These are phyloP conservation scores for Encarsia formosa DNA, from an alignment of 2,888 invertebrate species.

Conservation along the genomic window DNA sequence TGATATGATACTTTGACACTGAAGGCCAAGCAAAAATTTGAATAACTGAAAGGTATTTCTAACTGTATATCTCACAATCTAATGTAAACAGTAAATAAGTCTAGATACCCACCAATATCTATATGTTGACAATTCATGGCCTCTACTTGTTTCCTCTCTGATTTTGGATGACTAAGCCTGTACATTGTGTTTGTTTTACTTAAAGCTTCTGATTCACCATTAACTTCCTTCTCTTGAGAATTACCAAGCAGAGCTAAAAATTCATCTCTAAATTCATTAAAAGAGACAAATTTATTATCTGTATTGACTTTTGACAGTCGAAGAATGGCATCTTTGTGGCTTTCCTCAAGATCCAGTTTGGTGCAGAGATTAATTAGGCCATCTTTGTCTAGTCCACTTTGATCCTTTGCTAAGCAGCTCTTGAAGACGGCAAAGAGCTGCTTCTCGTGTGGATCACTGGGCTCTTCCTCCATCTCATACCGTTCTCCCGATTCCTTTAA, in stretches of 20 bases:
- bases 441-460: slow-evolving; percentile 71
- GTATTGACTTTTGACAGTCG: slow-evolving; percentile 56
- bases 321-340: slow-evolving; percentile 61
- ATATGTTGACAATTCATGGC: slow-evolving; percentile 17
- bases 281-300: slow-evolving; percentile 57
- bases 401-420: slow-evolving; percentile 69
- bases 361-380: slow-evolving; percentile 69
- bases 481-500: slow-evolving; percentile 19
- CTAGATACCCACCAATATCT: slow-evolving; percentile 20
- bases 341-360: slow-evolving; percentile 73
- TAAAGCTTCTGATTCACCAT: slow-evolving; percentile 16
- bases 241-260: slow-evolving; percentile 66
- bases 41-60: too few species aligned
- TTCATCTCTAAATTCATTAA: slow-evolving; percentile 73
- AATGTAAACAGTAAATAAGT: too few species aligned
- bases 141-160: slow-evolving; percentile 11
- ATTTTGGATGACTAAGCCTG: slow-evolving; percentile 6
- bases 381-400: slow-evolving; percentile 64
- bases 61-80: too few species aligned
- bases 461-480: slow-evolving; percentile 47
- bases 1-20: too few species aligned
- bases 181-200: slow-evolving; percentile 12
- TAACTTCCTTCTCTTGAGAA: slow-evolving; percentile 36
- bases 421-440: slow-evolving; percentile 77
- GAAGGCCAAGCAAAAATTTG: too few species aligned